Percentiles rank a stretch among this genome's conserved stretches.
Evolutionary conservation across 2,888 invertebrate species (phyloP).

Genomic region (Orchestes rusci): DNA sequence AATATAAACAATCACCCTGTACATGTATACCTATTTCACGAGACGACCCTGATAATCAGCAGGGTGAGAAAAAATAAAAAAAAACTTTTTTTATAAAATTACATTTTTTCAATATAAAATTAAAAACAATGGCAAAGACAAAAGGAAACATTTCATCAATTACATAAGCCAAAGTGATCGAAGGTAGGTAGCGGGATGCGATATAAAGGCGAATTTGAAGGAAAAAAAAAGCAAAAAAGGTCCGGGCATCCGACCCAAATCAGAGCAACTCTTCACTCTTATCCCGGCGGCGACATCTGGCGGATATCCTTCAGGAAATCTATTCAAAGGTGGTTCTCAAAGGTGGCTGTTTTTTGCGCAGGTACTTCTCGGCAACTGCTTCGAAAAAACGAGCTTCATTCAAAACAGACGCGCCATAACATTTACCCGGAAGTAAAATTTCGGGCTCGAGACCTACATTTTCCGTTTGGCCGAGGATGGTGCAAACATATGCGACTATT

Average conservation of each 20-base stretch:
- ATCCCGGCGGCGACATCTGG: slow-evolving; percentile 34
- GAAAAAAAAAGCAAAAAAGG: slow-evolving; percentile 12
- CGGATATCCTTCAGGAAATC: slow-evolving; percentile 34
- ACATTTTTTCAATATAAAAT: no score
- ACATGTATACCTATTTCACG: no score
- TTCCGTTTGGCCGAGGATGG: slow-evolving; percentile 16
- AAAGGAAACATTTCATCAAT: no score
- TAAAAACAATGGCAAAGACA: no score
- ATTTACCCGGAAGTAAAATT: slow-evolving; percentile 22
- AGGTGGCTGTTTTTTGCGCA: slow-evolving; percentile 25
- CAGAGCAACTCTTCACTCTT: slow-evolving; percentile 22
- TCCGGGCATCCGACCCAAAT: slow-evolving; percentile 20
- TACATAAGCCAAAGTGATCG: slow-evolving; percentile 4
- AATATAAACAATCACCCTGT: no score
- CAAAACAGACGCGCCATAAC: slow-evolving; percentile 12
- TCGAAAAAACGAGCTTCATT: slow-evolving; percentile 16
- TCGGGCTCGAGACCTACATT: slow-evolving; percentile 20
- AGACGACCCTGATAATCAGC: no score
- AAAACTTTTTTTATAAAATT: no score
- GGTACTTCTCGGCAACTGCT: slow-evolving; percentile 20
- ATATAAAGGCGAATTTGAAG: slow-evolving; percentile 13
- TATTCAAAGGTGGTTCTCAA: slow-evolving; percentile 30
- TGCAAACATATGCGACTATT: slow-evolving; percentile 21
- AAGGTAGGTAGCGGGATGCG: slow-evolving; percentile 19
- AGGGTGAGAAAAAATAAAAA: no score